Percentiles rank a stretch among this genome's conserved stretches.
These are phyloP conservation scores for Falco rusticolus DNA, from an alignment of 2,797 vertebrate genomes.

Conservation along the genomic window DNA sequence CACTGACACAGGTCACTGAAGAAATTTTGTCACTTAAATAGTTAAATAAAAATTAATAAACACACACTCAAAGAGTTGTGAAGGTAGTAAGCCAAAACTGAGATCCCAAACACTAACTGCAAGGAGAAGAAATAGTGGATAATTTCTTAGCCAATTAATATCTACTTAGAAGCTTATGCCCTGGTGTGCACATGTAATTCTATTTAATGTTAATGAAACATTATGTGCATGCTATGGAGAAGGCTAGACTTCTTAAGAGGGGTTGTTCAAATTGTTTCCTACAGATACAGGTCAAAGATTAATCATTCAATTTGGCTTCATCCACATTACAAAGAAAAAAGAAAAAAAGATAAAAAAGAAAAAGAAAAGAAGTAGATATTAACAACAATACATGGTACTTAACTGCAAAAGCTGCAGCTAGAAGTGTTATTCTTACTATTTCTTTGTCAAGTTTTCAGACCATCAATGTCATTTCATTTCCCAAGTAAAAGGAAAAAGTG, in stretches of 20 bases:
- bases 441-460: neutral
- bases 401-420: neutral
- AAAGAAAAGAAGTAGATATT: neutral
- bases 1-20: neutral
- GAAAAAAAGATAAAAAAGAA: neutral
- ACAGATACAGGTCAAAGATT: conserved; percentile 16
- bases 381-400: neutral
- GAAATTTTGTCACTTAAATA: neutral
- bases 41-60: neutral
- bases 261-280: conserved; percentile 18
- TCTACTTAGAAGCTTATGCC: conserved; percentile 35
- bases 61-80: neutral
- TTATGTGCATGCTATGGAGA: conserved; percentile 36
- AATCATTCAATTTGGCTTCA: conserved; percentile 11
- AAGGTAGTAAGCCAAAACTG: neutral
- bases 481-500: neutral
- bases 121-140: neutral
- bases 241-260: conserved; percentile 45
- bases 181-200: conserved; percentile 31
- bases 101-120: neutral
- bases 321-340: neutral
- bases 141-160: conserved; percentile 49
- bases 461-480: neutral
- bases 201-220: conserved; percentile 38
- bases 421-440: neutral